These are phyloP conservation scores for Styela clava DNA, from an alignment of 23 tunicate species.

Conservation along the genomic window DNA sequence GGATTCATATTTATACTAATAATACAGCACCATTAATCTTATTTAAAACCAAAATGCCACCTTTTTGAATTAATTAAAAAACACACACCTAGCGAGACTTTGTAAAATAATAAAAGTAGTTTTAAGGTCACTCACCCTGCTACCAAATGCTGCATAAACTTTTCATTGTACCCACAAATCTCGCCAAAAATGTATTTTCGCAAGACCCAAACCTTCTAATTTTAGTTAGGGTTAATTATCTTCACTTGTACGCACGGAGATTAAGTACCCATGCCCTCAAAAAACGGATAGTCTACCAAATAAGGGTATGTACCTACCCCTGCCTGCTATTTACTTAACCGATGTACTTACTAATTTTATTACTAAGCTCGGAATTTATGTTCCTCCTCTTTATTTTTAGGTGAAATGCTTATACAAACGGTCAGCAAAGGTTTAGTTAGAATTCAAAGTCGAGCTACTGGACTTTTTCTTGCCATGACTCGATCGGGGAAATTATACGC, in stretches of 20 bases:
- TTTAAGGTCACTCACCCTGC: too few relatives aligned
- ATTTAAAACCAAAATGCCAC: too few relatives aligned
- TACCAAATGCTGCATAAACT: too few relatives aligned
- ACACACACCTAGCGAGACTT: too few relatives aligned
- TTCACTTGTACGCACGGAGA: background rate
- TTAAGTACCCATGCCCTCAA: background rate
- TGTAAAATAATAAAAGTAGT: too few relatives aligned
- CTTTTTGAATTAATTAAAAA: too few relatives aligned
- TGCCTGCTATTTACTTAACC: background rate
- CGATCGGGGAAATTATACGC: background rate
- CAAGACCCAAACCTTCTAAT: background rate
- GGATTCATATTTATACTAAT: too few relatives aligned
- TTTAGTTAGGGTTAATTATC: background rate
- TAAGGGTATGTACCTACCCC: background rate
- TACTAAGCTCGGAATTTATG: background rate
- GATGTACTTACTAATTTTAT: background rate
- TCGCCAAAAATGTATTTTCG: background rate
- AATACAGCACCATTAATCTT: too few relatives aligned
- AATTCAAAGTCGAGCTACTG: background rate
- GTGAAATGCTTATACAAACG: background rate
- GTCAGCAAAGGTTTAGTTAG: background rate
- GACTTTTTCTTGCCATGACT: background rate
- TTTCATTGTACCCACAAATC: background rate
- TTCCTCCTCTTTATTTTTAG: background rate
- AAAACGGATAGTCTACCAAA: background rate